phyloP scores from a whole-genome alignment of 2,888 invertebrate genomes.

The Pollenia griseotomentosa region DNA sequence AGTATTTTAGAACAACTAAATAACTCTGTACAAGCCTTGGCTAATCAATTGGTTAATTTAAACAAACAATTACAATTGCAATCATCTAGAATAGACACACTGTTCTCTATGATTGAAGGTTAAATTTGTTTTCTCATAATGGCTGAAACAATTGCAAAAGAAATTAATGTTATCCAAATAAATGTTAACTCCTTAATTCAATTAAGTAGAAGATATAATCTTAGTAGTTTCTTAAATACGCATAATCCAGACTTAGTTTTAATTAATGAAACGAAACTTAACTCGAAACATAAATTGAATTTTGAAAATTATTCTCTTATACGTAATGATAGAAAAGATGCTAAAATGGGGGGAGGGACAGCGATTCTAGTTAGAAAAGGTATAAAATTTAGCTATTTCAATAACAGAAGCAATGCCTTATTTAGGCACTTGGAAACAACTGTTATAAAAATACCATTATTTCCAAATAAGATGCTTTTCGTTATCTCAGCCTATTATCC shows the following conservation, averaged over 20 bases:
- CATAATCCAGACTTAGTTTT: constrained; percentile 9
- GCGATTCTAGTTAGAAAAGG: constrained; percentile 9
- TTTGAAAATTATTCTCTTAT: constrained; percentile 2
- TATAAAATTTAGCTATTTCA: background rate
- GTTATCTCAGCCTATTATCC: background rate
- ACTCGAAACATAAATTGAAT: background rate
- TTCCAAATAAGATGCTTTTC: background rate
- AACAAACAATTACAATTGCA: constrained; percentile 29
- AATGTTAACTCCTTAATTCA: constrained; percentile 21
- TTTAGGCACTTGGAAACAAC: background rate
- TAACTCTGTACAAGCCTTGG: constrained; percentile 8
- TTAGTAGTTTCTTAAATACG: background rate
- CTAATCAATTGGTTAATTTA: constrained; percentile 34
- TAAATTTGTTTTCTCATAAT: background rate
- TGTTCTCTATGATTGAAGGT: constrained; percentile 18
- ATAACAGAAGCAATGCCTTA: background rate
- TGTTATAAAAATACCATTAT: background rate
- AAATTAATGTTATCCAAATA: constrained; percentile 2
- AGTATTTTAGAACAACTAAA: constrained; percentile 21
- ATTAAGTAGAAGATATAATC: constrained; percentile 14
- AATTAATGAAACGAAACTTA: constrained; percentile 20
- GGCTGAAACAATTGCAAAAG: constrained; percentile 22
- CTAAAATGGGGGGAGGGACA: constrained; percentile 1
- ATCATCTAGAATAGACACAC: constrained; percentile 28
- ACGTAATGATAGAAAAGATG: constrained; percentile 8